Conservation (phyloP, 2,113 vertebrate genomes). For the Poeciliopsis occidentalis region DNA sequence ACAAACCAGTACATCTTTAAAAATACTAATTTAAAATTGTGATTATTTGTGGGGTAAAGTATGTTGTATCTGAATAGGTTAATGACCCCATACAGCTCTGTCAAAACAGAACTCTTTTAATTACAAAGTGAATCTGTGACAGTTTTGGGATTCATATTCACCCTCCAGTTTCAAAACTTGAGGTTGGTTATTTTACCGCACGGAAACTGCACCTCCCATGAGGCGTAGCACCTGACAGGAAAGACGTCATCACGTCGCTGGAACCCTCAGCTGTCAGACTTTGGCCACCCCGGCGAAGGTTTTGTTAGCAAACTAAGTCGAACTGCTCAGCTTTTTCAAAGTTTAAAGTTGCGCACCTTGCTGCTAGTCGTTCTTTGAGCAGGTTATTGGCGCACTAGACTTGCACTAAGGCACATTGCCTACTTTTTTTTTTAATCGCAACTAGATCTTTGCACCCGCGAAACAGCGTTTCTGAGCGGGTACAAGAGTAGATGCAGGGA, state of each 20-base stretch:
- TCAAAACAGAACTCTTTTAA: neutral
- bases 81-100: too few species aligned
- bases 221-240: constrained; percentile 71
- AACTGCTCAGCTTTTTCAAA: constrained; percentile 61
- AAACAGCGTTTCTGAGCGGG: constrained; percentile 80
- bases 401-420: constrained; percentile 79
- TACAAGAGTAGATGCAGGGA: constrained; percentile 76
- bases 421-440: constrained; percentile 78
- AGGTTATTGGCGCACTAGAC: constrained; percentile 61
- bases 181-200: neutral
- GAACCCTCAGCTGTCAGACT: constrained; percentile 90
- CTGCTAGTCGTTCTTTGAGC: constrained; percentile 42
- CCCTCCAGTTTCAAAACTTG: neutral
- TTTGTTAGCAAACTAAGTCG: constrained; percentile 72
- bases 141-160: neutral
- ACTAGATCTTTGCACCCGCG: constrained; percentile 84
- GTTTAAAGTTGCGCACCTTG: constrained; percentile 82
- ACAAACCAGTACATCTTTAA: neutral
- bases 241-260: constrained; percentile 83
- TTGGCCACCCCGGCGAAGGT: constrained; percentile 76
- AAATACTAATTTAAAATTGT: neutral
- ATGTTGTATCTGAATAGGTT: too few species aligned
- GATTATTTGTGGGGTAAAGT: neutral
- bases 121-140: neutral
- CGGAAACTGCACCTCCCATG: constrained; percentile 82